Base-by-base conservation (phyloP, 2,888 invertebrate genomes). In the Physocephala rufipes region DNA sequence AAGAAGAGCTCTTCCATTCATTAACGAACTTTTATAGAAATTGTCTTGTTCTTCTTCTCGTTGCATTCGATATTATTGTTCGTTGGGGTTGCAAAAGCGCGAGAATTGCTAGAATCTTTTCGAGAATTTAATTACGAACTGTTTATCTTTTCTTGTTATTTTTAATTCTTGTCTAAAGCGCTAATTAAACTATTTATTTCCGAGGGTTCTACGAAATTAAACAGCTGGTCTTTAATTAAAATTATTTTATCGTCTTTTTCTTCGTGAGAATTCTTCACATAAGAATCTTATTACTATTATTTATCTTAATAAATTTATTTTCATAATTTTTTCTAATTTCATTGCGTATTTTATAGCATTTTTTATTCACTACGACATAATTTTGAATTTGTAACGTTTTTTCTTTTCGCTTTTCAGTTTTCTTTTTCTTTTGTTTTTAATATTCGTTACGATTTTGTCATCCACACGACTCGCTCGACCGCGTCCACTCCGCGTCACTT, bases 361-460 rank as follows among this genome's bases (percentile, higher is more conserved):
- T n/a, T n/a, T n/a, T n/a, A 36, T 9, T 36, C 36, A 36, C 4
- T 36, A 4, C 4, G 9, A 7, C 36, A 9, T 36, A 36, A 36
- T 36, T 36, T 36, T 36, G n/a, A 45, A 62, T 19, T 28, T 19
- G 30, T 53, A 61, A 61, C 61, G 61, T 43, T 61, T 36, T 61
- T n/a, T 4, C 12, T 30, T 30, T n/a, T n/a, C n/a, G n/a, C n/a
- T n/a, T n/a, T n/a, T n/a, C n/a, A n/a, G n/a, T 36, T 15, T 61
- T 61, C 2, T n/a, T 24, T 28, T 45, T 62, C 13, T n/a, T 15
- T 30, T 62, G 16, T 45, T 19, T 36, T 13, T 62, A 9, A 43
- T 19, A 62, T 43, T n/a, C 62, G 62, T 12, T 62, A 43, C 43
- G 13, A 21, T 43, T 62, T 62, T 21, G 43, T 19, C 61, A 16